phyloP scores from a whole-genome alignment of 2,113 vertebrate species.

The Spea multiplicata region DNA sequence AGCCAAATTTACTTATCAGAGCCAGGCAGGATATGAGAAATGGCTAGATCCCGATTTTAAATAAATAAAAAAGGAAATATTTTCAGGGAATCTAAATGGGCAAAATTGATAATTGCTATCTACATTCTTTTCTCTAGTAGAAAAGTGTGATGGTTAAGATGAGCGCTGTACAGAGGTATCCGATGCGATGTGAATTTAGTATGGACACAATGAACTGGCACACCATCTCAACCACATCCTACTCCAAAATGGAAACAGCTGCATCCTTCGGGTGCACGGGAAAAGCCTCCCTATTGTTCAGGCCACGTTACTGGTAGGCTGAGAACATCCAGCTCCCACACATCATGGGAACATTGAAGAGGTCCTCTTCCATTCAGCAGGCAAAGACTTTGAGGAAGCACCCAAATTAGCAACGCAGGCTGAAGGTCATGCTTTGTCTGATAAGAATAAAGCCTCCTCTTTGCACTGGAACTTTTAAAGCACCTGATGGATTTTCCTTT shows the following conservation, averaged over 20 bases:
- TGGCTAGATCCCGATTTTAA: no score
- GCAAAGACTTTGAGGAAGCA: constrained; percentile 12
- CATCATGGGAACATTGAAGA: not conserved
- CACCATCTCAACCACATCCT: constrained; percentile 1
- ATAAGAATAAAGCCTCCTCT: constrained; percentile 15
- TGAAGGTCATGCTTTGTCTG: constrained; percentile 26
- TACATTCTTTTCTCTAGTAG: no score
- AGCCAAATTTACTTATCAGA: no score
- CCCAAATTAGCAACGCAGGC: not conserved
- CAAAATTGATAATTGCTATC: no score
- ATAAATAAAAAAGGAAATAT: no score
- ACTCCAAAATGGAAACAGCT: constrained; percentile 37
- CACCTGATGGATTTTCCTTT: not conserved
- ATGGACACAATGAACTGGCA: constrained; percentile 25
- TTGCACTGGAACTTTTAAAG: not conserved
- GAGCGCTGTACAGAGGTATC: no score
- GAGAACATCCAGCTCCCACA: constrained; percentile 14
- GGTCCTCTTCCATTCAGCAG: not conserved
- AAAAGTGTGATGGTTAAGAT: no score
- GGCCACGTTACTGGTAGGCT: constrained; percentile 20
- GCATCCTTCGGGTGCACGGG: constrained; percentile 24
- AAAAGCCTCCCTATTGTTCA: constrained; percentile 27
- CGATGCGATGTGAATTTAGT: not conserved
- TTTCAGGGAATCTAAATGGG: no score
- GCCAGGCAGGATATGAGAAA: no score